phyloP scores from a whole-genome alignment of 2,888 invertebrate species.

The Epinotia ramella region DNA sequence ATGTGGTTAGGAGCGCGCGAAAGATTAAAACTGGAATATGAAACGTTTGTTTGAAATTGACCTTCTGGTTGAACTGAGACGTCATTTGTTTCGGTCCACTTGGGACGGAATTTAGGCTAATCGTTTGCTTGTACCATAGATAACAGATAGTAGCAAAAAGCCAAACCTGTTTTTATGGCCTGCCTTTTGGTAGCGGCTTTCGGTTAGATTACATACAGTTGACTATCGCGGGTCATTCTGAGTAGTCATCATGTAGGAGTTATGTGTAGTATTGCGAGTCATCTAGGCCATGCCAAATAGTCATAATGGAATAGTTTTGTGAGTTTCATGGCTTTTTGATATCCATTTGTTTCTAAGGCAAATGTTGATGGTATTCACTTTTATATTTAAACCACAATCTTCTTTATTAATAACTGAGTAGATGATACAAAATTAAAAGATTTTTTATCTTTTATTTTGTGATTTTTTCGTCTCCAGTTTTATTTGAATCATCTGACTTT shows the following conservation, averaged over 20 bases:
- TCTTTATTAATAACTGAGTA: no score
- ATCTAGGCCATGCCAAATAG: no score
- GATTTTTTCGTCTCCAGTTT: no score
- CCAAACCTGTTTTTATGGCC: constrained; percentile 12
- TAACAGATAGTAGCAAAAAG: constrained; percentile 10
- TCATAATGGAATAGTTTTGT: no score
- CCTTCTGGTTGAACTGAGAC: background rate
- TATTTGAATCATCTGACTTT: no score
- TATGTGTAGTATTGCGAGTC: no score
- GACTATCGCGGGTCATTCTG: background rate
- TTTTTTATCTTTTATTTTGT: no score
- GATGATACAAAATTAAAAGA: no score
- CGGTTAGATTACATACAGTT: background rate
- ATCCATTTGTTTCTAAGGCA: no score
- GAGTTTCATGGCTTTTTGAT: no score
- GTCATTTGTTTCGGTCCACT: constrained; percentile 37
- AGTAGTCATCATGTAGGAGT: background rate
- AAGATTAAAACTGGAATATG: background rate
- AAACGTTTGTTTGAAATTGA: background rate
- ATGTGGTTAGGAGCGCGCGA: background rate
- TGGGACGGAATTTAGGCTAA: constrained; percentile 40
- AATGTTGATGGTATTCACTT: no score
- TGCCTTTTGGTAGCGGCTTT: background rate
- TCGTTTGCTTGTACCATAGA: constrained; percentile 28
- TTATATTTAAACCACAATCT: no score